Percentiles rank a stretch among this genome's conserved stretches.
These are phyloP conservation scores for Chelon auratus DNA, from an alignment of 2,797 vertebrate species.

Conservation along the genomic window DNA sequence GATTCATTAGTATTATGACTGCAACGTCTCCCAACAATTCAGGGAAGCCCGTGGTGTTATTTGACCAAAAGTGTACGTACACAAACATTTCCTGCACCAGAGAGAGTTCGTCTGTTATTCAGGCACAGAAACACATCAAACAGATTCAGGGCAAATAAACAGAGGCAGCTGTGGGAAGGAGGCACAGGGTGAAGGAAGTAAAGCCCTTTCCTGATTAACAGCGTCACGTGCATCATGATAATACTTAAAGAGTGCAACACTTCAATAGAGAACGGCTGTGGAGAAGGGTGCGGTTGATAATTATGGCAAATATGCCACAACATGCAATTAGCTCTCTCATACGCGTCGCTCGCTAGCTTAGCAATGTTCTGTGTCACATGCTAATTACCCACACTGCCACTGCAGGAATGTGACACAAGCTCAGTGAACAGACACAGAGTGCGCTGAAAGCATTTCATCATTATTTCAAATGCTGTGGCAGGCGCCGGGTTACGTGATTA, in stretches of 20 bases:
- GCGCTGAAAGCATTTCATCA: constrained; percentile 52
- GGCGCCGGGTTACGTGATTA: constrained; percentile 32
- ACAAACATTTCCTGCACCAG: constrained; percentile 61
- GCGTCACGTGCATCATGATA: constrained; percentile 69
- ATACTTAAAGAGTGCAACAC: constrained; percentile 72
- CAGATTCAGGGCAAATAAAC: constrained; percentile 74
- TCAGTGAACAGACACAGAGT: constrained; percentile 33
- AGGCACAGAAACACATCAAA: constrained; percentile 67
- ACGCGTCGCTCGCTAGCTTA: constrained; percentile 69
- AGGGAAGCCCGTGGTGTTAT: constrained; percentile 41
- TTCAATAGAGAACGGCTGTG: constrained; percentile 64
- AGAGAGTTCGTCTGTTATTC: constrained; percentile 47
- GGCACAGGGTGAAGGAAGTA: constrained; percentile 55
- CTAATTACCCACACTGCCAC: constrained; percentile 69
- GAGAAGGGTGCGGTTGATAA: constrained; percentile 64
- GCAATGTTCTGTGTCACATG: constrained; percentile 62
- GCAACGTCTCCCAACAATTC: constrained; percentile 25
- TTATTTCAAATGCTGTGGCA: constrained; percentile 43
- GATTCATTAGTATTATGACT: constrained; percentile 34
- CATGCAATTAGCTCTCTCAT: constrained; percentile 65
- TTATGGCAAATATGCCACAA: constrained; percentile 68
- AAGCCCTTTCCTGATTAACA: constrained; percentile 76
- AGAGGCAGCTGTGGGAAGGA: constrained; percentile 57
- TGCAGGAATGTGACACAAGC: constrained; percentile 64
- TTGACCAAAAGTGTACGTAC: constrained; percentile 38